phyloP scores from a whole-genome alignment of 2,797 vertebrate species.

The Anisognathus igniventris region DNA sequence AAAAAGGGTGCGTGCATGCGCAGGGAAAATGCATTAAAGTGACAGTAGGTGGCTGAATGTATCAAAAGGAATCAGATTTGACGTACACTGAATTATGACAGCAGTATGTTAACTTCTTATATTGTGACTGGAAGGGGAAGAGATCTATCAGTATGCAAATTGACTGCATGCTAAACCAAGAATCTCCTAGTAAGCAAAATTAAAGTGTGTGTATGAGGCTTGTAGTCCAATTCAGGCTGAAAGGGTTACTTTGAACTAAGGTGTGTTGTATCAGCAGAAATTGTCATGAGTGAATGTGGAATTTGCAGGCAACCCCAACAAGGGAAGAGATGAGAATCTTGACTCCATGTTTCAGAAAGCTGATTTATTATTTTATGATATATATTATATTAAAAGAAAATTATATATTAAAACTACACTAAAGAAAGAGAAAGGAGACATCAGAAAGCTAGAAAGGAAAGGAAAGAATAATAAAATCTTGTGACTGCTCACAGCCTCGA shows the following conservation, averaged over 20 bases:
- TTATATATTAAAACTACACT: too few relatives aligned
- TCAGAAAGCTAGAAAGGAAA: too few relatives aligned
- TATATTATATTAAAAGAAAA: too few relatives aligned
- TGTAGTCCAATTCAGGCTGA: neutral
- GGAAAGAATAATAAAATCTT: too few relatives aligned
- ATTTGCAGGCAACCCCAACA: too few relatives aligned
- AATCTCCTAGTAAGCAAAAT: neutral
- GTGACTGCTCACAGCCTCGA: too few relatives aligned
- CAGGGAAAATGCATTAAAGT: neutral
- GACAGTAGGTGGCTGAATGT: neutral
- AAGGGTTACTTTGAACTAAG: neutral
- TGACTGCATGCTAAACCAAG: neutral
- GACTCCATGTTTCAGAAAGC: too few relatives aligned
- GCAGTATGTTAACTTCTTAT: neutral
- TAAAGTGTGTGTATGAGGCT: neutral
- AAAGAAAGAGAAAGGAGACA: too few relatives aligned
- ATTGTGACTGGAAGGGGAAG: constrained; percentile 8
- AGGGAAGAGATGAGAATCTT: too few relatives aligned
- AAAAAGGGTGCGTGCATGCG: neutral
- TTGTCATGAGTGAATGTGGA: neutral
- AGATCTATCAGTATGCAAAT: constrained; percentile 39
- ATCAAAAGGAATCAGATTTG: constrained; percentile 21
- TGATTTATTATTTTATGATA: too few relatives aligned
- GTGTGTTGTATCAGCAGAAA: neutral
- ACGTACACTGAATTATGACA: neutral